phyloP scores from a whole-genome alignment of 2,888 invertebrate genomes.

The Eupithecia tripunctaria region DNA sequence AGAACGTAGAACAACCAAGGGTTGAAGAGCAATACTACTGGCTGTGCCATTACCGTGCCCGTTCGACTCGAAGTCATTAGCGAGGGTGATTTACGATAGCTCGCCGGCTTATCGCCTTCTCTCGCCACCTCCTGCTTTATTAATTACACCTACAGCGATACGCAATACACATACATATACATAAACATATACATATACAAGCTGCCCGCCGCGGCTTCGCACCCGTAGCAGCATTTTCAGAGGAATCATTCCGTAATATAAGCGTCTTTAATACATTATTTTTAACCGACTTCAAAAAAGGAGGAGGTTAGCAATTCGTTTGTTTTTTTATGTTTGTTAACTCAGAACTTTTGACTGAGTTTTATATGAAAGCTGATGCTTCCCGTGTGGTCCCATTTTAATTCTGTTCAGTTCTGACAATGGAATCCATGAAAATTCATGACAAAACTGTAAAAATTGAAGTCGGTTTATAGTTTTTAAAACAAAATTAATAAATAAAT shows the following conservation, averaged over 20 bases:
- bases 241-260: background rate
- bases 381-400: no score
- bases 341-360: no score
- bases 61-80: conserved; percentile 58
- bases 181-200: conserved; percentile 15
- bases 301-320: no score
- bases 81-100: conserved; percentile 64
- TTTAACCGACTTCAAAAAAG: no score
- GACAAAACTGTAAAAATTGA: no score
- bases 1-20: conserved; percentile 2
- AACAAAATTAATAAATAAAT: no score
- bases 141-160: conserved; percentile 59
- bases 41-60: conserved; percentile 19
- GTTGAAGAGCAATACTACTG: conserved; percentile 20
- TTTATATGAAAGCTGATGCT: no score
- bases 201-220: background rate
- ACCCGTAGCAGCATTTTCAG: background rate
- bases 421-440: no score
- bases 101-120: conserved; percentile 59
- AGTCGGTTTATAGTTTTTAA: no score
- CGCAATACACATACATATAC: conserved; percentile 26
- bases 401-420: no score
- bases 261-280: no score
- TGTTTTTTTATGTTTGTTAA: no score
- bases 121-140: conserved; percentile 59